Conservation (phyloP, 1,140 invertebrate genomes). For the Ylistrum balloti region DNA sequence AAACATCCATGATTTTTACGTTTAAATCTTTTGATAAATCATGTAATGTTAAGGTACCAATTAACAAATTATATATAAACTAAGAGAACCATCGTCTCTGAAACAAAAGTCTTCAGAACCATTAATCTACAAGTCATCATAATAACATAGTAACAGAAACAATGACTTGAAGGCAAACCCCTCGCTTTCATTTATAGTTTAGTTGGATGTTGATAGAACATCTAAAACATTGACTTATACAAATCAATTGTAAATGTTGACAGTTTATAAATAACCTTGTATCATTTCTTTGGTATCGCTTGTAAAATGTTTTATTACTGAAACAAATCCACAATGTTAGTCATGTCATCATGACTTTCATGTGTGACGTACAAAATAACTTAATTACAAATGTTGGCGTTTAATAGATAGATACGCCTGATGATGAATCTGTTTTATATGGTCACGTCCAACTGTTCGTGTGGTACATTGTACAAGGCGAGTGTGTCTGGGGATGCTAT, state of each 20-base stretch:
- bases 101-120: background rate
- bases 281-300: background rate
- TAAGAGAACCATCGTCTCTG: background rate
- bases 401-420: background rate
- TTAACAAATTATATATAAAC: too few relatives aligned
- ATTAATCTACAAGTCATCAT: background rate
- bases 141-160: background rate
- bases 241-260: background rate
- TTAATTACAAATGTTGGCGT: background rate
- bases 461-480: background rate
- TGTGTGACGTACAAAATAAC: background rate
- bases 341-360: background rate
- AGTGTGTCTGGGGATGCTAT: constrained; percentile 24
- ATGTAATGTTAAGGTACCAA: too few relatives aligned
- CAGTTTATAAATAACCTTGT: background rate
- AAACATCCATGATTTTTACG: too few relatives aligned
- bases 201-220: background rate
- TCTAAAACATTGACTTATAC: background rate
- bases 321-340: background rate
- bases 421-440: background rate
- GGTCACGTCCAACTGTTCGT: background rate
- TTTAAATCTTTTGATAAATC: too few relatives aligned
- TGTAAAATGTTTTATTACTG: background rate
- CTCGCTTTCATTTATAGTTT: background rate
- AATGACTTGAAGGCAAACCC: background rate